A percentile compares a stretch with the other conserved stretches of the same genome.
phyloP scores from a whole-genome alignment of 2,113 vertebrate genomes.

The Platysteira castanea region DNA sequence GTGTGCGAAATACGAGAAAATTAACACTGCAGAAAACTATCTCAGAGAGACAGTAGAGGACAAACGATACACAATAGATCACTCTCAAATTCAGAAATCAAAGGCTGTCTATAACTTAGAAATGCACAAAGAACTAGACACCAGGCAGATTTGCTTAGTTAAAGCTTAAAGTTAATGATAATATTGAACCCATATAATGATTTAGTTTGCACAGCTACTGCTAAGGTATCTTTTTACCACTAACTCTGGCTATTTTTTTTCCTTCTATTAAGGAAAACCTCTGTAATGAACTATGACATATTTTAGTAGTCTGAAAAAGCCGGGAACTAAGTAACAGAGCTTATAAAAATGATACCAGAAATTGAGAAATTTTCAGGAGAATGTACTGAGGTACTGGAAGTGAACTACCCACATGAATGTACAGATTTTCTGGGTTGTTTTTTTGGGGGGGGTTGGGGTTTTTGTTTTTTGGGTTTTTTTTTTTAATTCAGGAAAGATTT shows the following conservation, averaged over 20 bases:
- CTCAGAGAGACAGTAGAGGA: neutral
- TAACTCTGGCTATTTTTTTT: neutral
- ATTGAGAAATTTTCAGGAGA: neutral
- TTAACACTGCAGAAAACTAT: neutral
- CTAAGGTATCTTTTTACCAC: neutral
- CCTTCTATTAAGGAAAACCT: neutral
- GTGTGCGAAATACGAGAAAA: neutral
- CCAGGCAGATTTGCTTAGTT: neutral
- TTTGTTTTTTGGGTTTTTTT: too few relatives aligned
- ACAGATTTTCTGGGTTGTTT: neutral
- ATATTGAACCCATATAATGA: neutral
- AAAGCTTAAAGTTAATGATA: neutral
- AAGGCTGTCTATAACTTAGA: neutral
- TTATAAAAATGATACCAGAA: neutral
- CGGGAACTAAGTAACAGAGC: neutral
- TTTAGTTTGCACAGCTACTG: neutral
- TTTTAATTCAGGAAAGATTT: neutral
- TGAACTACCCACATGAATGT: neutral
- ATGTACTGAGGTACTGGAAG: neutral
- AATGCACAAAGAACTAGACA: neutral
- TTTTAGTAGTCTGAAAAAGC: neutral
- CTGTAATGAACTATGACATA: neutral
- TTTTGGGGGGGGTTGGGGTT: too few relatives aligned
- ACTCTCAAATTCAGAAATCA: neutral
- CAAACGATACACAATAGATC: neutral